Conservation (phyloP, 2,113 vertebrate genomes). For the Ophthalmotilapia sp. region DNA sequence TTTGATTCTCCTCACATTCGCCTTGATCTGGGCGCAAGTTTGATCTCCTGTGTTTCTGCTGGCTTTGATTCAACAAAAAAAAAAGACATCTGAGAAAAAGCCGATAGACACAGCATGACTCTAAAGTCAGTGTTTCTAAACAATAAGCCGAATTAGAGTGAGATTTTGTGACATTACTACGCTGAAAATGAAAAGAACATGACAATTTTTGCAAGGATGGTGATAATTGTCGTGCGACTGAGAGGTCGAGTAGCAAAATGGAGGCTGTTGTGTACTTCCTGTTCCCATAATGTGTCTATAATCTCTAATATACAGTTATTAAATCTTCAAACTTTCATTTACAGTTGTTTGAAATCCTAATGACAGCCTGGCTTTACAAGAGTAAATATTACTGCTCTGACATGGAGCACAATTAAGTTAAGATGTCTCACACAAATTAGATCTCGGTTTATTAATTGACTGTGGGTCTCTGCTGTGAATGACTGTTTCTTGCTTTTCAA, state of each 20-base stretch:
- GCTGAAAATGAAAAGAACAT: background rate
- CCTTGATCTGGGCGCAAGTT: slow-evolving; percentile 34
- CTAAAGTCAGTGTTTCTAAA: background rate
- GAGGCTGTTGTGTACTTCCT: background rate
- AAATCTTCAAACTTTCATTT: background rate
- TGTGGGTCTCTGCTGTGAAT: background rate
- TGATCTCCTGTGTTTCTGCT: slow-evolving; percentile 19
- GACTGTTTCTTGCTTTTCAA: background rate
- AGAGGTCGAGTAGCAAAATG: background rate
- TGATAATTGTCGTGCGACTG: background rate
- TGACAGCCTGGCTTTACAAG: background rate
- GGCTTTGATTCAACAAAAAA: slow-evolving; percentile 11
- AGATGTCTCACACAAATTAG: background rate
- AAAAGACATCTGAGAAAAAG: background rate
- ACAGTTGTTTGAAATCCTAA: background rate
- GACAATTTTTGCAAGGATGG: background rate
- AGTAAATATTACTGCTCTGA: background rate
- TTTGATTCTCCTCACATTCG: slow-evolving; percentile 8
- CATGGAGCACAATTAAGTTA: background rate
- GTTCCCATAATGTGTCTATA: background rate
- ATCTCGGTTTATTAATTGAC: background rate
- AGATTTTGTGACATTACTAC: background rate
- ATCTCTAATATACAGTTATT: background rate
- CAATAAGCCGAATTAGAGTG: background rate
- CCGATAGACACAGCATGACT: background rate